phyloP scores from a whole-genome alignment of 1,140 invertebrate species.

The Drosophila subpulchrella region DNA sequence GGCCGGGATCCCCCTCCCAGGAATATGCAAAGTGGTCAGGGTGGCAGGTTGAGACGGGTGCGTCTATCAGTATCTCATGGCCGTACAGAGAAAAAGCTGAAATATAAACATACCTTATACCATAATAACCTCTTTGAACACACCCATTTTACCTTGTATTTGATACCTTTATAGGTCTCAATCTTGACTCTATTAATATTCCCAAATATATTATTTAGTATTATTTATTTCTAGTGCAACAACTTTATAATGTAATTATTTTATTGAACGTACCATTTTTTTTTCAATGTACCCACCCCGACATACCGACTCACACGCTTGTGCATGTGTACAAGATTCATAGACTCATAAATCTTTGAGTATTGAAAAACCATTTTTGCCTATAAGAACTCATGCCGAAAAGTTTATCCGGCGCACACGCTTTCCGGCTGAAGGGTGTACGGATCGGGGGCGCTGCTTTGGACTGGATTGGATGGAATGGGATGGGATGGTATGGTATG shows the following conservation, averaged over 20 bases:
- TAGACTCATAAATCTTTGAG: slow-evolving; percentile 82
- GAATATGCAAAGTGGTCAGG: slow-evolving; percentile 21
- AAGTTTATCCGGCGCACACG: slow-evolving; percentile 68
- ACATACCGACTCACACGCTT: slow-evolving; percentile 24
- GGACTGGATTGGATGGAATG: not conserved
- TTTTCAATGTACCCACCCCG: slow-evolving; percentile 9
- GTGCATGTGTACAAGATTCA: slow-evolving; percentile 73
- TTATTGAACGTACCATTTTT: not conserved
- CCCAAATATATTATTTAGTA: too few relatives aligned
- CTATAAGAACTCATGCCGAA: slow-evolving; percentile 78
- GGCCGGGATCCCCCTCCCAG: slow-evolving; percentile 9
- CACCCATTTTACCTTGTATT: too few relatives aligned
- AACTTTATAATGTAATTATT: not conserved
- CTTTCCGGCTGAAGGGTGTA: slow-evolving; percentile 19
- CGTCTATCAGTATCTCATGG: slow-evolving; percentile 69
- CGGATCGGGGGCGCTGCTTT: not conserved
- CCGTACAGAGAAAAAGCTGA: slow-evolving; percentile 40
- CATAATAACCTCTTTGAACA: not conserved
- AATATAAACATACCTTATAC: not conserved
- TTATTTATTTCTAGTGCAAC: too few relatives aligned
- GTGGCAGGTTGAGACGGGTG: not conserved
- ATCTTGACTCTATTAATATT: too few relatives aligned
- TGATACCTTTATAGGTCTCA: too few relatives aligned
- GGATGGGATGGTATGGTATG: not conserved
- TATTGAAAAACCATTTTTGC: slow-evolving; percentile 82